Evolutionary conservation across 2,888 invertebrate genomes (phyloP).

Genomic region (Gari tellinella): DNA sequence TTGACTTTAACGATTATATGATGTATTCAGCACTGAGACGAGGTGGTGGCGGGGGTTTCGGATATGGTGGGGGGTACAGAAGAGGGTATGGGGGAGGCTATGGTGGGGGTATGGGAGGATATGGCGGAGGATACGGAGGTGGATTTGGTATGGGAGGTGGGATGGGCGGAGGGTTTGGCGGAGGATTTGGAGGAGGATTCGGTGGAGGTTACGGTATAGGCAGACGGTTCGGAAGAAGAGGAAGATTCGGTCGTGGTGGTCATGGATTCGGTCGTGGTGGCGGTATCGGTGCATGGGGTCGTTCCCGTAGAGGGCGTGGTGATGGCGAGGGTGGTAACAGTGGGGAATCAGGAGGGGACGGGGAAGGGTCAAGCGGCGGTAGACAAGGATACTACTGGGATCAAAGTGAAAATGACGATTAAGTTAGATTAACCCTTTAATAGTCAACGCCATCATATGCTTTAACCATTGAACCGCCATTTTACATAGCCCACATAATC

Average conservation of each 20-base stretch:
- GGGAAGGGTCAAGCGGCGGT: conserved; percentile 1
- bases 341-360: conserved; percentile 11
- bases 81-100: conserved; percentile 7
- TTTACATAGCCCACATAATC: no score
- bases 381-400: conserved; percentile 12
- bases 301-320: not conserved
- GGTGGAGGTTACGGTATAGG: not conserved
- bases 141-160: not conserved
- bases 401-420: conserved; percentile 1
- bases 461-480: no score
- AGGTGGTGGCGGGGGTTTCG: not conserved
- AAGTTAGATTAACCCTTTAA: conserved; percentile 2
- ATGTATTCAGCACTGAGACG: conserved; percentile 10
- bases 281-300: not conserved
- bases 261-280: conserved; percentile 6
- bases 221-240: not conserved
- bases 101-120: conserved; percentile 5
- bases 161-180: not conserved
- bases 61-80: conserved; percentile 4
- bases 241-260: conserved; percentile 7
- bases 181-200: conserved; percentile 5
- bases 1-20: conserved; percentile 21
- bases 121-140: conserved; percentile 6
- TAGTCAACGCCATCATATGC: no score
- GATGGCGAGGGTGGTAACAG: conserved; percentile 14